These are phyloP conservation scores for Dipodomys stephensi DNA, from an alignment of 2,113 vertebrate species.

Conservation along the genomic window DNA sequence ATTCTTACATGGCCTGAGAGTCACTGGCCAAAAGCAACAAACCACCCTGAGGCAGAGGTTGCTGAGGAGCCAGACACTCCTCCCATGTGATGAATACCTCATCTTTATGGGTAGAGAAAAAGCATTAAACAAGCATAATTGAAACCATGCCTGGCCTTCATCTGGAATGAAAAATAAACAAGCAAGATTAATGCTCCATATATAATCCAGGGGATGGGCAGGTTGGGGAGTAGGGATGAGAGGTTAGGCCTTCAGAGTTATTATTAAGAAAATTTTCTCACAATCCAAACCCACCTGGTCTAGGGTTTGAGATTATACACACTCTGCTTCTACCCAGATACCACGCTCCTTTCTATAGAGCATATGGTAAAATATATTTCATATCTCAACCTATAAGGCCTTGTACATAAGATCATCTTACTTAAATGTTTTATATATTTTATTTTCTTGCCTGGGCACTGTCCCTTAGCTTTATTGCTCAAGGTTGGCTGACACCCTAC, in stretches of 20 bases:
- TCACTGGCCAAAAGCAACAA: neutral
- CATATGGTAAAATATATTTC: neutral
- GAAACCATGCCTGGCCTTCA: neutral
- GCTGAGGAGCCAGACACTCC: neutral
- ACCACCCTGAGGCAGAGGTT: neutral
- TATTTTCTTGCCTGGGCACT: too few species aligned
- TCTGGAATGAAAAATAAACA: constrained; percentile 38
- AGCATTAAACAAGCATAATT: constrained; percentile 7
- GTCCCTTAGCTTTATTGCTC: too few species aligned
- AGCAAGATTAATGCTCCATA: neutral
- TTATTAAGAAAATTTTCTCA: constrained; percentile 12
- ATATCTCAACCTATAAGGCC: constrained; percentile 5
- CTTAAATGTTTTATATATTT: too few species aligned
- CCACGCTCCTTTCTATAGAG: neutral
- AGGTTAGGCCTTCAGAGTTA: constrained; percentile 15
- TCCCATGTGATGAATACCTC: neutral
- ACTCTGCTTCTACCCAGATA: neutral
- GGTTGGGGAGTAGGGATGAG: neutral
- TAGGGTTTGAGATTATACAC: neutral
- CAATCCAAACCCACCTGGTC: neutral
- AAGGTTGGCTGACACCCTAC: too few species aligned
- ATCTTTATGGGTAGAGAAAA: neutral
- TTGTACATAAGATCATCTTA: neutral
- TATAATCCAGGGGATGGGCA: neutral
- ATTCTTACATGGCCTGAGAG: neutral